These are phyloP conservation scores for Scolopax mira DNA, from an alignment of 2,113 vertebrate genomes.

Conservation along the genomic window DNA sequence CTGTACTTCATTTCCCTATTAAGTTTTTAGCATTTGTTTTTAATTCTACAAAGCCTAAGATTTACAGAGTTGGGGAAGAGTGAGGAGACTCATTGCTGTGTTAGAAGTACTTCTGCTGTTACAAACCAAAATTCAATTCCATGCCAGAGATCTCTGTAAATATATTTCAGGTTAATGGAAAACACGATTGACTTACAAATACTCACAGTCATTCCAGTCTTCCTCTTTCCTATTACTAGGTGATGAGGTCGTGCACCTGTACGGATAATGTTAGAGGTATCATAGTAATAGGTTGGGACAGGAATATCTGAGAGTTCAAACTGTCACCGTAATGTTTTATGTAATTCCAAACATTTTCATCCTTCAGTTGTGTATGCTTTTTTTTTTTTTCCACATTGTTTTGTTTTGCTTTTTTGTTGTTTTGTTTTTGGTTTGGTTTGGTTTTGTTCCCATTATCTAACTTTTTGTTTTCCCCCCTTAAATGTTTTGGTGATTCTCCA, in stretches of 20 bases:
- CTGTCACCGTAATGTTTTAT: constrained; percentile 32
- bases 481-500: constrained; percentile 95
- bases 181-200: not conserved
- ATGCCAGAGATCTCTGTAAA: not conserved
- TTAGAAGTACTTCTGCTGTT: not conserved
- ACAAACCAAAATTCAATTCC: not conserved
- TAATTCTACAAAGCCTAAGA: not conserved
- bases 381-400: constrained; percentile 59
- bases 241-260: not conserved
- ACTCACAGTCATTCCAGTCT: not conserved
- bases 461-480: constrained; percentile 89
- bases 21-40: not conserved
- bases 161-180: not conserved
- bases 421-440: constrained; percentile 62
- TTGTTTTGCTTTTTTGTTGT: constrained; percentile 28
- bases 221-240: not conserved
- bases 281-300: too few species aligned
- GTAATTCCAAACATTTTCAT: constrained; percentile 65
- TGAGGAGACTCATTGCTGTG: not conserved
- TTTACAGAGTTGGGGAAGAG: not conserved
- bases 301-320: not conserved
- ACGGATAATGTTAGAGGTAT: not conserved
- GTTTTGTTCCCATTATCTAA: constrained; percentile 91
- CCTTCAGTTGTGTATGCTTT: constrained; percentile 60
- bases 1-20: not conserved